Evolutionary conservation across 2,888 invertebrate species (phyloP), one percentile per base, ranked within the genome.

Genomic region (Parnassius orleans): DNA sequence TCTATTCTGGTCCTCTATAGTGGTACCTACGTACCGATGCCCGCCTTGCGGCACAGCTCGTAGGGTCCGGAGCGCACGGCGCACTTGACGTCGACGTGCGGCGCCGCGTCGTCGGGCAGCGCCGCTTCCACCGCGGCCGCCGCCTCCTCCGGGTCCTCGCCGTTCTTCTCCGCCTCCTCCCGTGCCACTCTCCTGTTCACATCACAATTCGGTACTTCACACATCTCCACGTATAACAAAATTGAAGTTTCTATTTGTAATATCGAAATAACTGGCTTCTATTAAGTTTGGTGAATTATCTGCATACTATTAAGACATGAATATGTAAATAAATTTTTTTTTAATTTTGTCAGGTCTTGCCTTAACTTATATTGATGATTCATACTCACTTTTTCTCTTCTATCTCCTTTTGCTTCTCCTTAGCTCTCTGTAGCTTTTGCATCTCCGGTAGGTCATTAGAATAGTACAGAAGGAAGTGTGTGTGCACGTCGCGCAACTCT

Each of bases 401-500:
- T 7, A 91, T 86, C 66, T 90, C 93, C 61, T 87, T 92, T 80
- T 94, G 95, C 71, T 84, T 93, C 74, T 95, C 95, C 72, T 95
- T 96, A 10, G 87, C 84, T 0, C 93, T 89, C 78, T 94, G 93
- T 11, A 95, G 92, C 58, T 95, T 95, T 75, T 97, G 96, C 97
- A 98, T 97, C 59, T 94, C 93, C 0, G 96, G 95, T 68, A 97
- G 91, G 58, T 97, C 96, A 58, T 94, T 94, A 0, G 97, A 96
- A 80, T 99, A 99, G 84, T 99, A 98, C 15, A 99, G 89, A 68
- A 97, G 93, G 82, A 99, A 99, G 78, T 99, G 98, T 69, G 96
- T 95, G 84, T 97, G 98, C 1, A 98, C 96, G 77, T 99, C 99
- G 64, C 96, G 95, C 0, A 99, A 85, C 80, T 99, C 98, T 80